Evolutionary conservation across 1,140 invertebrate genomes (phyloP).

Genomic region (Chionoecetes opilio): DNA sequence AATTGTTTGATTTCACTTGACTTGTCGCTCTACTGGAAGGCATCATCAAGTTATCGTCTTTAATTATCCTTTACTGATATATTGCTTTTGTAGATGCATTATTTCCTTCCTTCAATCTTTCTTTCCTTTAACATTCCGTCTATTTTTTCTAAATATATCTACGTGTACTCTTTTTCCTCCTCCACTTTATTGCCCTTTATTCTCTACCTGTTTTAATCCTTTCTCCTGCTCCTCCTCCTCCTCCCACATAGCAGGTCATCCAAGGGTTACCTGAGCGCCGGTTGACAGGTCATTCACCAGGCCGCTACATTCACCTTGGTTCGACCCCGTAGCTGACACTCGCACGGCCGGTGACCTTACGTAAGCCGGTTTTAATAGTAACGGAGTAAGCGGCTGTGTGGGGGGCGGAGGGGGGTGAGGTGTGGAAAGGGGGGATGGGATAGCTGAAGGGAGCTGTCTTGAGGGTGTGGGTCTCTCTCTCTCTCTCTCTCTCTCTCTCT

Average conservation of each 20-base stretch:
- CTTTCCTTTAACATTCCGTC: background rate
- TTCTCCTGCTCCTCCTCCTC: background rate
- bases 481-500: background rate
- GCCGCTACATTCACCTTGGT: slow-evolving; percentile 15
- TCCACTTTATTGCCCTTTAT: background rate
- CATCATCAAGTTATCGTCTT: too few relatives aligned
- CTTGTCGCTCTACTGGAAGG: too few relatives aligned
- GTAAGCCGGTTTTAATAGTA: slow-evolving; percentile 20
- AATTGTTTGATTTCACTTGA: too few relatives aligned
- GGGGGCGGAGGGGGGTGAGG: too few relatives aligned
- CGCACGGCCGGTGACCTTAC: background rate
- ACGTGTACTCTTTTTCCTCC: background rate
- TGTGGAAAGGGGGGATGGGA: too few relatives aligned
- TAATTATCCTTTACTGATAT: too few relatives aligned
- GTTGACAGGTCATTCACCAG: background rate
- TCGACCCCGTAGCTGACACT: slow-evolving; percentile 14
- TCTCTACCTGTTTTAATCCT: too few relatives aligned
- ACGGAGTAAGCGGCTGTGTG: background rate
- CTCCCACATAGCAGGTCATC: background rate
- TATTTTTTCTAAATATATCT: background rate
- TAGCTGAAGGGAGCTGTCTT: background rate
- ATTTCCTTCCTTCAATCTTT: background rate
- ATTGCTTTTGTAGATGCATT: too few relatives aligned
- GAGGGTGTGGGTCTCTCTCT: background rate
- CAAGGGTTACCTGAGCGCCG: background rate